Base-by-base conservation (phyloP, 1,140 invertebrate genomes). In the Halesus radiatus region DNA sequence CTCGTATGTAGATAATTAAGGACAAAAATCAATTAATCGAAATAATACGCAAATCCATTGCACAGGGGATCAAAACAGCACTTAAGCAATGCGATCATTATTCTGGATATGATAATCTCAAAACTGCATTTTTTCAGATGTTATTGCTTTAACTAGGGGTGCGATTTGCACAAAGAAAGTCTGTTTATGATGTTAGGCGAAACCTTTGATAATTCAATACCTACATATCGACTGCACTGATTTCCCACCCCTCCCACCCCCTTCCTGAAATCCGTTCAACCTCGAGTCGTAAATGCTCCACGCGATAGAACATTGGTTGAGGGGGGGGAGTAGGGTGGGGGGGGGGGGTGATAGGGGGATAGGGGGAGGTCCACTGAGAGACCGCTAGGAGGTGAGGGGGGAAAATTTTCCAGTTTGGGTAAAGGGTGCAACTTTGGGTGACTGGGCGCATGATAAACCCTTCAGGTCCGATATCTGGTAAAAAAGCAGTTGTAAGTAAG, bases 231-330 rank as follows among this genome's bases (percentile, higher is more conserved):
- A 53, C 20, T 54, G 50, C 68, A 78, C 82, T 83, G 79, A 83
- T 83, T 83, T 75, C 62, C 22, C 60, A 56, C 60, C 70, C 15
- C 73, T n/a, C 45, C 60, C 60, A 72, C 54, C 60, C 32, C 74
- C 66, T 20, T 64, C 74, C 45, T 56, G 32, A 81, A 74, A 79
- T 77, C 78, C 77, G 79, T 66, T 80, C 82, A 80, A 74, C 77
- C 76, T 77, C 60, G 78, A 83, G 82, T 80, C 82, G 82, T 81
- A 83, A 81, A 79, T 72, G 72, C 72, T 20, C 72, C 54, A 74
- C 72, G 72, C 26, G 52, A 75, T 58, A 58, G 66, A 70, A 70
- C 66, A 70, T 45, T 70, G 64, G 2, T 3, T 3, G 5, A 5
- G 26, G 77, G 22, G 29, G 15, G 75, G 15, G 53, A 72, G n/a